Base-by-base conservation (phyloP, 35 echinoderm and acorn worm species). In the Holothuria glaberrima region DNA sequence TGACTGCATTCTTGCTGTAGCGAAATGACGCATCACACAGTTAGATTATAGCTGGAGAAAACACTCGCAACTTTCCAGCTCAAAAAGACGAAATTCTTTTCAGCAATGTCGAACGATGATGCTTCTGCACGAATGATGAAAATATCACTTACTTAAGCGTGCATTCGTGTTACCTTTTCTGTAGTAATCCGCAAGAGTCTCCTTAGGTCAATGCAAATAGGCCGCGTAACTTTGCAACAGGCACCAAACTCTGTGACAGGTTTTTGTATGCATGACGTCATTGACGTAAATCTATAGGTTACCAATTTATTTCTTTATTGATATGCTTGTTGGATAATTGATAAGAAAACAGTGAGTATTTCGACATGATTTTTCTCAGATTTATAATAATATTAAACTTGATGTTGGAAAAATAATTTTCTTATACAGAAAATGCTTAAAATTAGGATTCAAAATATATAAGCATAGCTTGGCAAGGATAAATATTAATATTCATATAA, bases 151-250 rank as follows among this genome's bases (percentile, higher is more conserved):
- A 25, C 38, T 78, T 48, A 52, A 12, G 10, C 38, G 7, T 78
- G 74, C 74, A 78, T 52, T 48, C 35, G 24, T 25, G 20, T 48
- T 78, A n/a, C 36, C 27, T 48, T 78, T 48, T 41, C 74, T 9
- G 44, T 48, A 48, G 3, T 48, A 78, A 78, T 78, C 44, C 35
- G n/a, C 19, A 24, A 78, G 27, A 45, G 38, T n/a, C 26, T 25
- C 22, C 9, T 24, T 48, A 22, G 21, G 20, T 48, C 74, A 78
- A 25, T 78, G 74, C 74, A 78, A 78, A 78, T 78, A 78, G 38
- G 74, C 74, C 74, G 74, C 74, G 74, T 78, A 78, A 78, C 74
- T 78, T 78, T 78, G 74, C 74, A 78, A 78, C 74, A 78, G 74
- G 74, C 74, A 78, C 74, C 41, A 78, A 69, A 78, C 41, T 78